Percentiles rank a stretch among this genome's conserved stretches.
Conservation (phyloP, 2,797 vertebrate species). For the Acestrorhynchus altus region DNA sequence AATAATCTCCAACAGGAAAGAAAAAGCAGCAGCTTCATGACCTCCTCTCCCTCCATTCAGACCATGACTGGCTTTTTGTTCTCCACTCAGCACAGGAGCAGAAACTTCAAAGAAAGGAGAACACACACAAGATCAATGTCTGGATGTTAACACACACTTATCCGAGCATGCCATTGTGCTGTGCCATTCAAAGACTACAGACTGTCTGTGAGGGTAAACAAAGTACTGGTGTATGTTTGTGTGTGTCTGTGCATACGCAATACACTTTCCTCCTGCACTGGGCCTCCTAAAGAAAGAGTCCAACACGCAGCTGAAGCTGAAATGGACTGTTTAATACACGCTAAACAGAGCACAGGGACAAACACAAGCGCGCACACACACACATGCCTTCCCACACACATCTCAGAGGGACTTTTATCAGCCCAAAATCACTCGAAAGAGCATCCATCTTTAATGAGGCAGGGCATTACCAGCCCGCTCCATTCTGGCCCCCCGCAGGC, state of each 20-base stretch:
- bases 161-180: neutral
- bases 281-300: neutral
- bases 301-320: constrained; percentile 34
- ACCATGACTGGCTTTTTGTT: constrained; percentile 21
- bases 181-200: constrained; percentile 17
- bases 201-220: constrained; percentile 29
- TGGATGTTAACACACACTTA: constrained; percentile 23
- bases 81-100: neutral
- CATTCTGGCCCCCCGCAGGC: constrained; percentile 60
- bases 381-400: constrained; percentile 20
- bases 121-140: constrained; percentile 8
- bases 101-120: neutral
- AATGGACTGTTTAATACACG: constrained; percentile 48
- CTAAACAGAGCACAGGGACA: constrained; percentile 60
- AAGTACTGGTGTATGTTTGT: constrained; percentile 19
- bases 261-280: neutral
- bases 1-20: constrained; percentile 68
- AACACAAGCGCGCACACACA: constrained; percentile 46
- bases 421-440: constrained; percentile 44
- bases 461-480: constrained; percentile 58
- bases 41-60: constrained; percentile 5
- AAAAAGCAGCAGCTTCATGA: constrained; percentile 5
- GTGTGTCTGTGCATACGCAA: constrained; percentile 22
- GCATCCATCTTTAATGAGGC: constrained; percentile 60
- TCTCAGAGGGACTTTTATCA: constrained; percentile 49